phyloP scores from a whole-genome alignment of 2,888 invertebrate species.

The Ophioninae sp. region DNA sequence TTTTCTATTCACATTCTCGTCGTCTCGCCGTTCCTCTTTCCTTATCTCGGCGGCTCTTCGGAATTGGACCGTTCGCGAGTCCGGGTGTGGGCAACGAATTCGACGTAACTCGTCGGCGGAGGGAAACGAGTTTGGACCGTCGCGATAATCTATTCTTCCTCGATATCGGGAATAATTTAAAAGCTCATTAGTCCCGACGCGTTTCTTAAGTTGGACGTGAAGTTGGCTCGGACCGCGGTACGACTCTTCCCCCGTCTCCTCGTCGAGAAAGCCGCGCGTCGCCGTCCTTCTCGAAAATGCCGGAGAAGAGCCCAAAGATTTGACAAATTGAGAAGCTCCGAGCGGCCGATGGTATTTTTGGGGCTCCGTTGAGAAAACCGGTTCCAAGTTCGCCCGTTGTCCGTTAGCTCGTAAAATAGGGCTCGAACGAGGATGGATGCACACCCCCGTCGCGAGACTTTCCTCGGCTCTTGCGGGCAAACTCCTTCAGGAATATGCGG shows the following conservation, averaged over 20 bases:
- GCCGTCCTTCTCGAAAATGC: not conserved
- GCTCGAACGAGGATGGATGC: conserved; percentile 15
- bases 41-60: conserved; percentile 48
- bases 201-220: conserved; percentile 77
- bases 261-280: conserved; percentile 12
- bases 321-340: not conserved
- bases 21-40: conserved; percentile 48
- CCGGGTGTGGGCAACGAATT: conserved; percentile 52
- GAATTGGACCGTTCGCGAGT: conserved; percentile 28
- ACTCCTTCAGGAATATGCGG: conserved; percentile 38
- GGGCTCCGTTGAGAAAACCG: not conserved
- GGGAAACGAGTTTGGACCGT: conserved; percentile 43
- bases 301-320: not conserved
- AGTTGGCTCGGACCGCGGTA: conserved; percentile 68
- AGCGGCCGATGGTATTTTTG: not conserved
- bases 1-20: conserved; percentile 52
- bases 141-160: conserved; percentile 47
- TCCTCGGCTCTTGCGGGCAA: conserved; percentile 8
- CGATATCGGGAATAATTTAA: conserved; percentile 76
- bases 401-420: not conserved
- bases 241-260: conserved; percentile 44
- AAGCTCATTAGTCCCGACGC: conserved; percentile 78
- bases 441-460: conserved; percentile 25
- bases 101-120: conserved; percentile 32
- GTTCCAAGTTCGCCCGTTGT: conserved; percentile 7